Base-by-base conservation (phyloP, 1,140 invertebrate species). In the Scaptodrosophila lebanonensis region DNA sequence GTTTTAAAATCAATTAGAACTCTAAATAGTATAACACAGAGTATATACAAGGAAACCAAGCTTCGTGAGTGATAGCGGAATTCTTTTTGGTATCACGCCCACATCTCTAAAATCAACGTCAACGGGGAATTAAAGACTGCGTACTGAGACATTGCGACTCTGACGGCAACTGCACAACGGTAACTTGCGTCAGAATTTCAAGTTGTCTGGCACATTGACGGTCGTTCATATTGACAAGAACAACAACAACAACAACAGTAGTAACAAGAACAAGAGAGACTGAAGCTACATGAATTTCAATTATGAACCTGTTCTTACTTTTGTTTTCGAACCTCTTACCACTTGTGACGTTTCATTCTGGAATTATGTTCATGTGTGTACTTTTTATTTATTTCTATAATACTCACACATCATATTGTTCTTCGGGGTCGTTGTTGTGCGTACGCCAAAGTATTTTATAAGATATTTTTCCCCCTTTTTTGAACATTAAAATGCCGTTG, bases 221-320 rank as follows among this genome's bases (percentile, higher is more conserved):
- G 61, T 20, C 54, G 18, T 39, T 38, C 57, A 76, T 25, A 25
- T 25, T 25, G 22, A 36, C 25, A 38, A 40, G 17, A 54, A 30
- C 38, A 30, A 33, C 49, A 25, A 16, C 29, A 25, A 32, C 18
- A 38, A 17, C 12, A 48, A 35, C 20, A 27, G 17, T 13, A 29
- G 11, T 12, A 13, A 13, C 11, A 30, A 45, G 9, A 68, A 42
- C 47, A 49, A 70, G 59, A 48, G 67, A 65, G 42, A 79, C n/a
- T n/a, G n/a, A n/a, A n/a, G n/a, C n/a, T n/a, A 68, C 72, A 79
- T 77, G 73, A 79, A 77, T 77, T 72, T 77, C 73, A 77, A 77
- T 77, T 75, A 82, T 75, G 75, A 82, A 82, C 75, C 70, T 82
- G 66, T 82, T 79, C 75, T 66, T 79, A 56, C 69, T 82, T 65